These are phyloP conservation scores for Exephanes ischioxanthus DNA, from an alignment of 2,888 invertebrate species.

Conservation along the genomic window DNA sequence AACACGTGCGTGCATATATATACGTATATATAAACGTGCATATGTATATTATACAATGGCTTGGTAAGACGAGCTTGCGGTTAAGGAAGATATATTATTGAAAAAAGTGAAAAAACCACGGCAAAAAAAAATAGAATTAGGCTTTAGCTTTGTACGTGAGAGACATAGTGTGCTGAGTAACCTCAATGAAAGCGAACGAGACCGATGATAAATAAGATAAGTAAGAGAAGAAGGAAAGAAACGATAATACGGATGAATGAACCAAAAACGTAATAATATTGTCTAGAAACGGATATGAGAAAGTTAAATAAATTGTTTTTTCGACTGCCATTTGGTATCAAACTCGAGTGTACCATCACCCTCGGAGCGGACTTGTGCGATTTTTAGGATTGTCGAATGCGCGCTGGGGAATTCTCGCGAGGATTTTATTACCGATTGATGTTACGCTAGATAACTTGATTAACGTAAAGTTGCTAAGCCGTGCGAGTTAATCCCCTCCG, in stretches of 20 bases:
- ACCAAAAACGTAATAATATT: slow-evolving; percentile 41
- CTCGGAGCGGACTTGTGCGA: slow-evolving; percentile 77
- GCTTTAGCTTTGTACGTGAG: slow-evolving; percentile 80
- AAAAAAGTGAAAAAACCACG: slow-evolving; percentile 65
- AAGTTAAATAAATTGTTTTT: slow-evolving; percentile 70
- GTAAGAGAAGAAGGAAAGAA: slow-evolving; percentile 46
- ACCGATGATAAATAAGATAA: slow-evolving; percentile 45
- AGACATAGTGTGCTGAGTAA: slow-evolving; percentile 59
- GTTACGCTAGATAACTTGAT: background rate
- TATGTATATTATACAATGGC: slow-evolving; percentile 63
- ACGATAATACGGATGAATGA: slow-evolving; percentile 38
- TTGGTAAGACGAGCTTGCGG: slow-evolving; percentile 68
- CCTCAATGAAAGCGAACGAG: slow-evolving; percentile 48
- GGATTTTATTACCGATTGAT: slow-evolving; percentile 8
- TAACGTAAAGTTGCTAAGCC: background rate
- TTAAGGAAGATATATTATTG: slow-evolving; percentile 71
- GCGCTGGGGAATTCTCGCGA: slow-evolving; percentile 25
- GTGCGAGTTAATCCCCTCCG: slow-evolving; percentile 31
- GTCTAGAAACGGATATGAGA: slow-evolving; percentile 36
- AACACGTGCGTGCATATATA: slow-evolving; percentile 41
- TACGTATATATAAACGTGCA: slow-evolving; percentile 46
- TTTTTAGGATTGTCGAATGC: slow-evolving; percentile 72
- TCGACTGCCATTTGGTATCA: slow-evolving; percentile 77
- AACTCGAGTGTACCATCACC: slow-evolving; percentile 67
- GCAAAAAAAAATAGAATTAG: slow-evolving; percentile 75